Percentiles rank a stretch among this genome's conserved stretches.
phyloP scores from a whole-genome alignment of 1,140 invertebrate genomes.

The Bombus fervidus region DNA sequence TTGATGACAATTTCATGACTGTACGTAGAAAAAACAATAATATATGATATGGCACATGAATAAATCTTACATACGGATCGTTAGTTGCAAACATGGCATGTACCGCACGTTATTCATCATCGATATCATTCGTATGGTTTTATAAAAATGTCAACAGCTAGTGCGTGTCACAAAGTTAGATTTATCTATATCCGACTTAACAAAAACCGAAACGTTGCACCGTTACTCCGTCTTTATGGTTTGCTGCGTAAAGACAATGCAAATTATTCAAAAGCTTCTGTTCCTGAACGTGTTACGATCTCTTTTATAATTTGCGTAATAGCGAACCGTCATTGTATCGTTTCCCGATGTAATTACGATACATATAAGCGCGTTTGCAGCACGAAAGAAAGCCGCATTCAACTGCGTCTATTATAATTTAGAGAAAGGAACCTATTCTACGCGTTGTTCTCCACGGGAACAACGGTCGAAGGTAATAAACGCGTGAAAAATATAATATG shows the following conservation, averaged over 20 bases:
- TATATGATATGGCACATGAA: background rate
- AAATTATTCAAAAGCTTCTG: conserved; percentile 38
- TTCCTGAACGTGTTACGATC: conserved; percentile 23
- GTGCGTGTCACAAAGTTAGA: background rate
- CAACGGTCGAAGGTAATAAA: background rate
- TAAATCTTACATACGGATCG: background rate
- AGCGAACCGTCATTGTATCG: conserved; percentile 58
- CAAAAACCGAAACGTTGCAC: conserved; percentile 8
- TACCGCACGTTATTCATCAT: background rate
- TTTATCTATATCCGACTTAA: background rate
- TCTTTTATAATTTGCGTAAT: conserved; percentile 36
- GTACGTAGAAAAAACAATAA: background rate
- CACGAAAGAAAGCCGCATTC: conserved; percentile 15
- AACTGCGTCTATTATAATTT: conserved; percentile 25
- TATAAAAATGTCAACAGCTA: background rate
- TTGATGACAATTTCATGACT: background rate
- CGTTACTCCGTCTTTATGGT: conserved; percentile 33
- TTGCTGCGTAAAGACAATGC: conserved; percentile 37
- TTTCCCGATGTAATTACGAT: conserved; percentile 40
- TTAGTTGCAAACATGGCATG: too few relatives aligned
- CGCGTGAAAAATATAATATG: background rate
- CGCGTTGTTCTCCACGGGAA: background rate
- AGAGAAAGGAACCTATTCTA: conserved; percentile 14
- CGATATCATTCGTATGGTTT: background rate
- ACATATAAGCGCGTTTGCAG: background rate